These are phyloP conservation scores for Apis florea DNA, from an alignment of 1,140 invertebrate genomes.

Conservation along the genomic window DNA sequence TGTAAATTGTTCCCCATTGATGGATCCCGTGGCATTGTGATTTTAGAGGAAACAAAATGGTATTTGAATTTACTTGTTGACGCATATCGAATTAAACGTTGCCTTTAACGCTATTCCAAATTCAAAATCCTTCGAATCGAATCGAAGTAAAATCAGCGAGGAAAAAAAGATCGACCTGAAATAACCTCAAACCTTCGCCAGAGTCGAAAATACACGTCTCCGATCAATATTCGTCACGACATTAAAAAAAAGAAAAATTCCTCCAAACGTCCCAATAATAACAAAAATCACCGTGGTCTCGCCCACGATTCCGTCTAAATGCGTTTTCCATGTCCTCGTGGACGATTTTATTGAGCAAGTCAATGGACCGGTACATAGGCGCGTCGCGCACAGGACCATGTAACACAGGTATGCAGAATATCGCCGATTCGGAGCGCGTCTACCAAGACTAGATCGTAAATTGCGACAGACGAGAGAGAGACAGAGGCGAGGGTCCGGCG, in stretches of 20 bases:
- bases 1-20: neutral
- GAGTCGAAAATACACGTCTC: no score
- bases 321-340: slow-evolving; percentile 8
- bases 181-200: no score
- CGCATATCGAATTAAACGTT: slow-evolving; percentile 5
- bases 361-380: neutral
- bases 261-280: no score
- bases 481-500: slow-evolving; percentile 25
- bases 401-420: slow-evolving; percentile 19
- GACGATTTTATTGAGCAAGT: neutral
- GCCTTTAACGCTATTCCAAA: neutral
- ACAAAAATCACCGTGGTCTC: neutral
- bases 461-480: slow-evolving; percentile 59
- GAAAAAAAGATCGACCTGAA: neutral
- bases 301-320: slow-evolving; percentile 15
- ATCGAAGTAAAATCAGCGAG: neutral
- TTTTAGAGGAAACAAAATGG: neutral
- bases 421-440: slow-evolving; percentile 30
- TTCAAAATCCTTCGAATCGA: neutral
- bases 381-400: neutral
- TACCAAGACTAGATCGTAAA: slow-evolving; percentile 50
- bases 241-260: no score
- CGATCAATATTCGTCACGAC: no score
- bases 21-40: neutral
- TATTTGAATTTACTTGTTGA: neutral